These are phyloP conservation scores for Brachyhypopomus occidentalis DNA, from an alignment of 2,113 vertebrate species.

Conservation along the genomic window DNA sequence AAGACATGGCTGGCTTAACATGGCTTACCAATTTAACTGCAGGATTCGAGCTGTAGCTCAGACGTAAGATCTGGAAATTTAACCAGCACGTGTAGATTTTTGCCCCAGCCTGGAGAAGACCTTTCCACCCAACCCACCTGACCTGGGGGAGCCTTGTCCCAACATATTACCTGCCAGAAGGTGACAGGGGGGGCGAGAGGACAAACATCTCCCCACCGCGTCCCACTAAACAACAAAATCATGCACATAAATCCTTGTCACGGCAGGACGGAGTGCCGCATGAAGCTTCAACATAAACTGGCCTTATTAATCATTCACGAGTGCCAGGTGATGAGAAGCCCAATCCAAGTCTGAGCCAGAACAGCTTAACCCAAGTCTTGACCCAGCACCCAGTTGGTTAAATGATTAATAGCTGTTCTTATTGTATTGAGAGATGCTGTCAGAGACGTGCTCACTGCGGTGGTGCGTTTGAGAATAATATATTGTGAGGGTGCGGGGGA, in stretches of 20 bases:
- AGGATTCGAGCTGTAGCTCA: no score
- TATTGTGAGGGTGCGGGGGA: background rate
- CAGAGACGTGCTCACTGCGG: constrained; percentile 20
- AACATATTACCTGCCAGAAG: background rate
- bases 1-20: no score
- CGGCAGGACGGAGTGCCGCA: background rate
- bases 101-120: no score
- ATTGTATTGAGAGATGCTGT: constrained; percentile 14
- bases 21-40: no score
- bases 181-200: background rate
- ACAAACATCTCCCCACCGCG: background rate
- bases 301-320: constrained; percentile 41
- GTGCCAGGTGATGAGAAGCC: background rate
- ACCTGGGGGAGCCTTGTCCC: background rate
- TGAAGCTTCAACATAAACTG: background rate
- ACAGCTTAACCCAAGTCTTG: constrained; percentile 35
- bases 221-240: constrained; percentile 2
- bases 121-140: background rate
- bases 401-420: constrained; percentile 38
- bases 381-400: constrained; percentile 18
- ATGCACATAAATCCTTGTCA: background rate
- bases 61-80: no score
- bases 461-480: background rate
- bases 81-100: no score
- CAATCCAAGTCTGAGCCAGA: constrained; percentile 5